phyloP scores from a whole-genome alignment of 2,888 invertebrate species.

The Nymphalis urticae region DNA sequence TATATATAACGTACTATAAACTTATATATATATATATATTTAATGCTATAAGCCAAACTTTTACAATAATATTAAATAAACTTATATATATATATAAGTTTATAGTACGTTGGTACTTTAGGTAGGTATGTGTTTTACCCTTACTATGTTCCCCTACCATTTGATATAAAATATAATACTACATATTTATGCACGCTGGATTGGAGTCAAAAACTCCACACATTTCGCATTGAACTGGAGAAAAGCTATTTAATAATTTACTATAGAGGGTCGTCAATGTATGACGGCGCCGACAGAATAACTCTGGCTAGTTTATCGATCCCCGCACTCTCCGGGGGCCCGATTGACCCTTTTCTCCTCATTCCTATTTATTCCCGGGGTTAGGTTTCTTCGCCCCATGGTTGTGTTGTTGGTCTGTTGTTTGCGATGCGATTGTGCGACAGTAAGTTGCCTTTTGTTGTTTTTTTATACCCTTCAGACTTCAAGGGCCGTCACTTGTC shows the following conservation, averaged over 20 bases:
- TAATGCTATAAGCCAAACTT: too few relatives aligned
- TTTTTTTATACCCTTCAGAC: slow-evolving; percentile 24
- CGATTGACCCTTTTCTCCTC: slow-evolving; percentile 60
- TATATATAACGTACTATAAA: too few relatives aligned
- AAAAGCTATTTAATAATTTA: slow-evolving; percentile 38
- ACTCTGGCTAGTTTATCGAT: slow-evolving; percentile 27
- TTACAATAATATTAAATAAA: too few relatives aligned
- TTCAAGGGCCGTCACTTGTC: slow-evolving; percentile 29
- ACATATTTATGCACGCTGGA: slow-evolving; percentile 16
- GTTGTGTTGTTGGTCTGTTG: slow-evolving; percentile 13
- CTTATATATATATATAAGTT: too few relatives aligned
- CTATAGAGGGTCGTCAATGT: slow-evolving; percentile 32
- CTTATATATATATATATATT: too few relatives aligned
- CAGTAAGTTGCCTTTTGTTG: slow-evolving; percentile 40
- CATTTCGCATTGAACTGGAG: slow-evolving; percentile 13
- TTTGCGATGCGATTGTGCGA: slow-evolving; percentile 38
- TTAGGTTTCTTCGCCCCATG: slow-evolving; percentile 44
- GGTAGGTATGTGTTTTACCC: too few relatives aligned
- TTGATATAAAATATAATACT: background rate
- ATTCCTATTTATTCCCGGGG: slow-evolving; percentile 56
- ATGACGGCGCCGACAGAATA: slow-evolving; percentile 35
- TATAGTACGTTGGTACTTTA: too few relatives aligned
- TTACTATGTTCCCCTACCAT: background rate
- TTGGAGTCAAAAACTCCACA: slow-evolving; percentile 24
- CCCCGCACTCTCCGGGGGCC: slow-evolving; percentile 38